Conservation (phyloP, 1,140 invertebrate species). For the Drosophila sp. region DNA sequence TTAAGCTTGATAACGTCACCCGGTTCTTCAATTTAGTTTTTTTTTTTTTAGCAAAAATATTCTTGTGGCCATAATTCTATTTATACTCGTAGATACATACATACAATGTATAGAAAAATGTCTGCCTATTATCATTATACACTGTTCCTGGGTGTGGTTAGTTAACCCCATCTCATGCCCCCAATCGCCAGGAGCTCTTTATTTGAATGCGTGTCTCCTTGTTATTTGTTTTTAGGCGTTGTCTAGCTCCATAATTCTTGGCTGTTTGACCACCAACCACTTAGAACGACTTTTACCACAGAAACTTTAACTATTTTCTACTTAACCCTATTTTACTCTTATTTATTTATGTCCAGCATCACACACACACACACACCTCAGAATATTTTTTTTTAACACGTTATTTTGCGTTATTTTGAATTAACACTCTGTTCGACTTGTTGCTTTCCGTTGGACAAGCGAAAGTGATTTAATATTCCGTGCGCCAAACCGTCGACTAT, state of each 20-base stretch:
- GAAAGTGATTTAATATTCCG: conserved; percentile 16
- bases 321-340: too few species aligned
- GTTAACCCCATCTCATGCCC: neutral
- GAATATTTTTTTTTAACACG: too few species aligned
- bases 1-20: neutral
- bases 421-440: neutral
- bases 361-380: too few species aligned
- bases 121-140: neutral
- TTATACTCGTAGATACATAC: neutral
- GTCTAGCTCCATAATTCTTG: neutral
- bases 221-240: neutral
- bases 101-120: neutral
- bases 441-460: conserved; percentile 22
- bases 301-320: too few species aligned
- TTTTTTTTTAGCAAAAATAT: neutral
- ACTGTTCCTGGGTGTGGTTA: neutral
- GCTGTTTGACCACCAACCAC: neutral
- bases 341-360: too few species aligned
- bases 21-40: neutral
- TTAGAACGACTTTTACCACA: too few species aligned
- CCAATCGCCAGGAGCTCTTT: neutral
- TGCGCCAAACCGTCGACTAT: conserved; percentile 1
- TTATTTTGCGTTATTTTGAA: too few species aligned
- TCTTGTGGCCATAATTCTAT: neutral
- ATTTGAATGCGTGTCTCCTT: neutral